Conservation (phyloP, 2,113 vertebrate species). For the Tachysurus vachellii region DNA sequence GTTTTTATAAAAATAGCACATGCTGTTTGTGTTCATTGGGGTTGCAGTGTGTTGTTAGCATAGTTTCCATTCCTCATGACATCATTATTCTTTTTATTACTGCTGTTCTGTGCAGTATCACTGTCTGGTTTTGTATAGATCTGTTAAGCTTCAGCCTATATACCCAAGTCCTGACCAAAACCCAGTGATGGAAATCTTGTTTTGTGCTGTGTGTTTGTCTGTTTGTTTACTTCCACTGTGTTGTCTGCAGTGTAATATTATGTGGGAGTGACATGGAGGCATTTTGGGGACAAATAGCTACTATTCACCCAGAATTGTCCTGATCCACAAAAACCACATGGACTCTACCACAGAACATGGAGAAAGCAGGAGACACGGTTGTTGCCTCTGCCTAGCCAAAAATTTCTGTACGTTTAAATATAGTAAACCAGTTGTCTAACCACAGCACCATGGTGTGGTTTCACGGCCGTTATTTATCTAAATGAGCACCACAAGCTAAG, state of each 20-base stretch:
- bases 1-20: not conserved
- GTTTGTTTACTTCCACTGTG: not conserved
- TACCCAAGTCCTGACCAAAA: not conserved
- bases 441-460: conserved; percentile 65
- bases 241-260: conserved; percentile 9
- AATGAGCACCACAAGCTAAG: conserved; percentile 54
- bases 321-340: conserved; percentile 21
- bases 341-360: conserved; percentile 34
- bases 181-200: conserved; percentile 6
- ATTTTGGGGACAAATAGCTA: not conserved
- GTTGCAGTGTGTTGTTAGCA: not conserved
- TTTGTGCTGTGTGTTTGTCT: not conserved
- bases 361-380: conserved; percentile 45
- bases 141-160: not conserved
- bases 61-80: not conserved
- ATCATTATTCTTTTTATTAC: conserved; percentile 59
- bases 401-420: conserved; percentile 60
- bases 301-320: conserved; percentile 11
- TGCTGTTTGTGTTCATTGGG: not conserved
- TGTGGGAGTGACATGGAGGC: conserved; percentile 9
- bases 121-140: not conserved
- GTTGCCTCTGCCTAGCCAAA: conserved; percentile 52
- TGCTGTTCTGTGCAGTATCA: conserved; percentile 50
- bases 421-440: conserved; percentile 57
- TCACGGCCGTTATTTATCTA: conserved; percentile 66